Evolutionary conservation across 2,797 vertebrate genomes (phyloP).

Genomic region (Fratercula arctica): DNA sequence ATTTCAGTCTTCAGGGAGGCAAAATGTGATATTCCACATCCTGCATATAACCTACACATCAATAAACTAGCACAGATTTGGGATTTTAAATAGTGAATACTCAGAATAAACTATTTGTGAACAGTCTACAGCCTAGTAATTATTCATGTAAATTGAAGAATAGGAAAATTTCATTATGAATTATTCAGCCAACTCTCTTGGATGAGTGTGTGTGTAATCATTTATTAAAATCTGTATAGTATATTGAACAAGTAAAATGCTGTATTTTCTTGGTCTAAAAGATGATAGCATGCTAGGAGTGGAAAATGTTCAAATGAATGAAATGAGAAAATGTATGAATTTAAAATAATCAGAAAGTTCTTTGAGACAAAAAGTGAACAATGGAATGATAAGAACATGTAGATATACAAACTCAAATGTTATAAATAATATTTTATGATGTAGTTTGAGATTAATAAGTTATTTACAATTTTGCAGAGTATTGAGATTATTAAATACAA

Average conservation of each 20-base stretch:
- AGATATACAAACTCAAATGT: not conserved
- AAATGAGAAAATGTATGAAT: not conserved
- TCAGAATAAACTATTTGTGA: constrained; percentile 17
- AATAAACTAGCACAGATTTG: not conserved
- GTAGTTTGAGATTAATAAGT: not conserved
- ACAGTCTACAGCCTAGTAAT: not conserved
- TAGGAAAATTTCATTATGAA: constrained; percentile 1
- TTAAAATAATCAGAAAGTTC: not conserved
- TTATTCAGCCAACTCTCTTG: constrained; percentile 6
- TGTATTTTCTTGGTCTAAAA: constrained; percentile 13
- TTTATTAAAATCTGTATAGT: constrained; percentile 37
- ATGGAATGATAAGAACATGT: not conserved
- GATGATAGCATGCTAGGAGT: not conserved
- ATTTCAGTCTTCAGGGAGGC: not conserved
- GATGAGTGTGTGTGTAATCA: not conserved
- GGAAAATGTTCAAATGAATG: not conserved
- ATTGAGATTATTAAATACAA: not conserved
- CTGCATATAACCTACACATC: not conserved
- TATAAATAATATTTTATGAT: not conserved
- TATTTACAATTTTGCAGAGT: not conserved
- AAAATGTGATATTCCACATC: not conserved
- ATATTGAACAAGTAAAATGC: not conserved
- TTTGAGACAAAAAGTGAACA: not conserved
- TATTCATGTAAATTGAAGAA: constrained; percentile 54
- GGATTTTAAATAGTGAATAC: not conserved